Conservation (phyloP, 2,888 invertebrate genomes). For the Pristionchus japonicus region DNA sequence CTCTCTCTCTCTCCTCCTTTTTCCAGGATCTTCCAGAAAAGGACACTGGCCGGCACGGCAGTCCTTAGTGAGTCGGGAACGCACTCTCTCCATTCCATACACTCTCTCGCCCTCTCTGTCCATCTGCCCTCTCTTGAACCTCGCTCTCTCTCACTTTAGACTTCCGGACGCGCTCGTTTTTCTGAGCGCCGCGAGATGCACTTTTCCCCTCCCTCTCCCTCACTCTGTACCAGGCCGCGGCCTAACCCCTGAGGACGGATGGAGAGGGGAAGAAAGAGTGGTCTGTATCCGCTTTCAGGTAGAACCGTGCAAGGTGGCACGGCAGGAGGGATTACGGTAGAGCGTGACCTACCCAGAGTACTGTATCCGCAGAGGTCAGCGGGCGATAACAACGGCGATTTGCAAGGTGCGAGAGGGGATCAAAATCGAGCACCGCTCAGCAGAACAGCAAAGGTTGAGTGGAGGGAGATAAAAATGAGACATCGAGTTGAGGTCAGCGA, state of each 20-base stretch:
- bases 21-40: slow-evolving; percentile 38
- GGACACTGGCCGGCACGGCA: slow-evolving; percentile 35
- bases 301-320: neutral
- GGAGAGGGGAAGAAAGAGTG: neutral
- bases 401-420: neutral
- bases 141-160: neutral
- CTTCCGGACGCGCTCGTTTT: slow-evolving; percentile 6
- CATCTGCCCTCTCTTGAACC: neutral
- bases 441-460: neutral
- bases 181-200: no score
- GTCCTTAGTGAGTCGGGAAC: neutral
- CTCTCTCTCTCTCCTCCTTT: neutral
- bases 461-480: neutral
- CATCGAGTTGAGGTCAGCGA: neutral
- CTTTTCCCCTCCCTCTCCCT: neutral
- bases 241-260: neutral
- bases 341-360: neutral
- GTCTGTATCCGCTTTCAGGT: neutral
- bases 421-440: neutral
- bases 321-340: neutral
- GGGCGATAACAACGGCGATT: neutral
- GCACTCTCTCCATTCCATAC: neutral
- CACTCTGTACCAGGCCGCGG: slow-evolving; percentile 11
- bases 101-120: neutral
- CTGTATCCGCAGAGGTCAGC: neutral